These are phyloP conservation scores for Todus mexicanus DNA, from an alignment of 2,797 vertebrate genomes.

Conservation along the genomic window DNA sequence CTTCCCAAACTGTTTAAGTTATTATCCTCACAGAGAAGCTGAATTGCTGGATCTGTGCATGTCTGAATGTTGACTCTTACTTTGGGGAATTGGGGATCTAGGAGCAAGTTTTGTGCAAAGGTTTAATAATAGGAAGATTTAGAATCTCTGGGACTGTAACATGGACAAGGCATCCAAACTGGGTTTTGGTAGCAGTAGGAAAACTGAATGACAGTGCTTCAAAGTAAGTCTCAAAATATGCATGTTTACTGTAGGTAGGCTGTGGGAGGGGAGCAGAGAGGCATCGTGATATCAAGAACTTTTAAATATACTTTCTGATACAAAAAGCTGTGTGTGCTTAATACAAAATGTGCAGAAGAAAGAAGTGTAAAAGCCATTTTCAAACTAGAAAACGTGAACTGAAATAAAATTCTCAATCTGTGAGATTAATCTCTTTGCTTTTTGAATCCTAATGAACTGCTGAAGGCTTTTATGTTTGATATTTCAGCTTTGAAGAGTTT, in stretches of 20 bases:
- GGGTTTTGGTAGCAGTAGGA: background rate
- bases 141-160: background rate
- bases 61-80: background rate
- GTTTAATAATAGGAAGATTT: background rate
- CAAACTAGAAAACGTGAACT: background rate
- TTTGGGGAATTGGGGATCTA: background rate
- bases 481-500: slow-evolving; percentile 87
- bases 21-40: background rate
- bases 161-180: background rate
- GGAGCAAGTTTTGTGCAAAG: background rate
- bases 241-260: background rate
- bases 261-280: background rate
- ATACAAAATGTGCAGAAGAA: background rate
- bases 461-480: slow-evolving; percentile 30
- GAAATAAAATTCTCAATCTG: background rate
- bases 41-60: background rate
- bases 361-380: background rate
- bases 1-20: background rate
- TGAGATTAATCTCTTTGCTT: background rate
- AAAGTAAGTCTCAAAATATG: background rate
- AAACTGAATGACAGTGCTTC: background rate
- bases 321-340: background rate
- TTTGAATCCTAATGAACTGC: background rate
- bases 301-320: background rate
- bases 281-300: background rate